A percentile compares a stretch with the other conserved stretches of the same genome.
phyloP scores from a whole-genome alignment of 2,797 vertebrate genomes.

The Poecilia gillii region DNA sequence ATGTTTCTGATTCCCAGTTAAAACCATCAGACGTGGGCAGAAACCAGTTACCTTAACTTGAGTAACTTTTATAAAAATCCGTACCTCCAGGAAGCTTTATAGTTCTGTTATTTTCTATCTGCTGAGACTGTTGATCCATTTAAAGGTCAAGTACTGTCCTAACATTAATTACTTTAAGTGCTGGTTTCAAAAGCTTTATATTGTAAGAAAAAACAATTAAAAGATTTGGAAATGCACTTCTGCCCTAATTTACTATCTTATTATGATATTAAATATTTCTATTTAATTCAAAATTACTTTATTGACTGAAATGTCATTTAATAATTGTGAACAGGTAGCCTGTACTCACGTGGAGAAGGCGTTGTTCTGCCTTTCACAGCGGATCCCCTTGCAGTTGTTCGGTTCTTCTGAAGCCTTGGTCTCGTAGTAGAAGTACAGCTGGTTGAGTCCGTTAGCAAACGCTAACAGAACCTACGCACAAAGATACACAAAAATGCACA shows the following conservation, averaged over 20 bases:
- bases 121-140: background rate
- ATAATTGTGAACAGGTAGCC: too few relatives aligned
- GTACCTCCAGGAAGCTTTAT: background rate
- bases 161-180: background rate
- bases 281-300: too few relatives aligned
- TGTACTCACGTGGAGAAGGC: conserved; percentile 96
- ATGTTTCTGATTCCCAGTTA: background rate
- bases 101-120: background rate
- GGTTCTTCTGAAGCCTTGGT: conserved; percentile 95
- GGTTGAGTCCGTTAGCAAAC: conserved; percentile 97
- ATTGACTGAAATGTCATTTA: too few relatives aligned
- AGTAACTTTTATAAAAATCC: background rate
- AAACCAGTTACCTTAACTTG: background rate
- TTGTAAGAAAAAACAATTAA: background rate
- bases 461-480: conserved; percentile 86
- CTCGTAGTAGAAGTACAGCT: conserved; percentile 99
- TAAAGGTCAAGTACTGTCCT: background rate
- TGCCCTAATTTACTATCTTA: too few relatives aligned
- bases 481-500: background rate
- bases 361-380: conserved; percentile 98
- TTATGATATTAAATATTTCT: too few relatives aligned
- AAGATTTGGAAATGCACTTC: background rate
- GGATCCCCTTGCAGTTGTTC: conserved; percentile 97
- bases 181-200: background rate
- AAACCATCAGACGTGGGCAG: background rate